Evolutionary conservation across 2,797 vertebrate genomes (phyloP).

Genomic region (Discoglossus pictus): DNA sequence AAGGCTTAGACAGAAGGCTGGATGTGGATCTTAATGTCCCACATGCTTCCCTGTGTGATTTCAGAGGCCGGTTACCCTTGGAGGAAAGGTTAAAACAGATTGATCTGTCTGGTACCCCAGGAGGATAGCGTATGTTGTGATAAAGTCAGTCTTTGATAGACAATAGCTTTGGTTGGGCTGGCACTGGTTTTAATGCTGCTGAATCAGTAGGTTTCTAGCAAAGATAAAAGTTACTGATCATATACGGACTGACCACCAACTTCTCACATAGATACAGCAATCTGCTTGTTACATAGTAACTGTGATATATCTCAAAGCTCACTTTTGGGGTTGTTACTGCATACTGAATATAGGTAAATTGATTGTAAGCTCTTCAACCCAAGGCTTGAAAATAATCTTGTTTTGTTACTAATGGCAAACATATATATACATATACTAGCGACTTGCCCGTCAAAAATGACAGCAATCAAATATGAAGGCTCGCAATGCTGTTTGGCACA

Average conservation of each 20-base stretch:
- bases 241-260: slow-evolving; percentile 8
- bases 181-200: slow-evolving; percentile 10
- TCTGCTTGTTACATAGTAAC: too few species aligned
- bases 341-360: too few species aligned
- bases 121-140: slow-evolving; percentile 56
- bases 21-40: slow-evolving; percentile 45
- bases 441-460: too few species aligned
- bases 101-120: slow-evolving; percentile 67
- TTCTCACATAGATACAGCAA: too few species aligned
- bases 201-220: slow-evolving; percentile 6
- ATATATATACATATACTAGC: too few species aligned
- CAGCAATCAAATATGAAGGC: too few species aligned
- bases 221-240: slow-evolving; percentile 13
- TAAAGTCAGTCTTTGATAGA: slow-evolving; percentile 27
- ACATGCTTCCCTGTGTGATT: slow-evolving; percentile 57
- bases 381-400: too few species aligned
- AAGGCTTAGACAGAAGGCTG: slow-evolving; percentile 54
- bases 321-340: too few species aligned
- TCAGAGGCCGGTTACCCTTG: slow-evolving; percentile 67
- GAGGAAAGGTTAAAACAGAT: slow-evolving; percentile 62
- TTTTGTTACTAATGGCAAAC: too few species aligned
- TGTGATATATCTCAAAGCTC: too few species aligned
- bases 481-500: too few species aligned
- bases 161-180: slow-evolving; percentile 25
- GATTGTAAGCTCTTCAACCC: too few species aligned